Evolutionary conservation across 1,140 invertebrate species (phyloP), one percentile per base, ranked within the genome.

Genomic region (Leptestheria dahalacensis): DNA sequence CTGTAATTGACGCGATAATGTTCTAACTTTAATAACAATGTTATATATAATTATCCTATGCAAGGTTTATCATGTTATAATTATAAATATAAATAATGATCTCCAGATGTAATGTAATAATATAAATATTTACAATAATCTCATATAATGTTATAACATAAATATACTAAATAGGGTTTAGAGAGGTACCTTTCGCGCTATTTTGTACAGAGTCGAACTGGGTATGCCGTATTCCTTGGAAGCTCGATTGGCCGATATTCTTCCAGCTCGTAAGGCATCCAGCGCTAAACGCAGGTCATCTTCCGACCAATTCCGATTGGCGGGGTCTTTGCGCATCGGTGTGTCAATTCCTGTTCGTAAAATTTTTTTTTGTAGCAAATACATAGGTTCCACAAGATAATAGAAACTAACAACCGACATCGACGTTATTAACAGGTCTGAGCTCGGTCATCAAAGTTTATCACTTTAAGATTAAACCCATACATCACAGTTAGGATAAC

Each of bases 191-290:
- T 86, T 79, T 63, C 87, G 79, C 11, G 88, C 88, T 65, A 91
- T 91, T 78, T 91, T 91, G 74, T 90, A 91, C 66, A 91, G 72
- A 3, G 88, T 91, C 69, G 86, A 89, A 65, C 86, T 89, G 20
- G 88, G 88, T 69, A 91, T 90, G 78, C 84, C 87, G 69, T 86
- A 91, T n/a, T 87, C 86, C 70, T 91, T 91, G 60, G 86, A 89
- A 18, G 88, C 88, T 74, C 89, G 89, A 70, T 91, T 91, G 12
- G 87, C 87, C 4, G 86, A 89, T 69, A 91, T 88, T 25, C 85
- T 81, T n/a, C 86, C 86, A n/a, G 84, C 84, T 49, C 87, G 75
- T 11, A 91, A 66, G 2, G 86, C 87, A 65, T 87, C 84, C 56
- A 91, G 73, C 0, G 87, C 87, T 60, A 78, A 83, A 61, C 84